A percentile compares a stretch with the other conserved stretches of the same genome.
Evolutionary conservation across 1,140 invertebrate genomes (phyloP).

Genomic region (Drosophila nasuta): DNA sequence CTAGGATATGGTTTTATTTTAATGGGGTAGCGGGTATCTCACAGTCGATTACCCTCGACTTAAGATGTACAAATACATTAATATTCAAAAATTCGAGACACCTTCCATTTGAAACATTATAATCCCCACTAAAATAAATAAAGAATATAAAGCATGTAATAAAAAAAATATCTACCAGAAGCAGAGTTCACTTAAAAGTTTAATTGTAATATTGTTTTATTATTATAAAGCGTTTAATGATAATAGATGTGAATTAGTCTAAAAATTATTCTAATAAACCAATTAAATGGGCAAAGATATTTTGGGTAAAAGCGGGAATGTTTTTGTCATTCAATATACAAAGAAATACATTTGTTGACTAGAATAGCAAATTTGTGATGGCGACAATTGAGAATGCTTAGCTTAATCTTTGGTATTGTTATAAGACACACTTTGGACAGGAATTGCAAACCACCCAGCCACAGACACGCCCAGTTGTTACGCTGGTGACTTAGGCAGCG

Average conservation of each 20-base stretch:
- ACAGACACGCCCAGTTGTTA: slow-evolving; percentile 18
- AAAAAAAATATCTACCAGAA: no score
- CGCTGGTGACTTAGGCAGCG: slow-evolving; percentile 46
- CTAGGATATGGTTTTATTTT: no score
- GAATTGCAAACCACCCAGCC: background rate
- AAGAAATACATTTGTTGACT: slow-evolving; percentile 7
- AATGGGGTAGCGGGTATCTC: no score
- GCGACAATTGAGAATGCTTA: slow-evolving; percentile 37
- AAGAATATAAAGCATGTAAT: no score
- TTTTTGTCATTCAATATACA: background rate
- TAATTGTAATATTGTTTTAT: no score
- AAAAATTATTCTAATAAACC: background rate
- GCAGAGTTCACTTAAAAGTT: no score
- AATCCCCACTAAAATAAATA: no score
- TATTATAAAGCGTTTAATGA: background rate
- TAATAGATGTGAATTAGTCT: slow-evolving; percentile 5
- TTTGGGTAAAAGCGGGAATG: slow-evolving; percentile 8
- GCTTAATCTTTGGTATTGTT: slow-evolving; percentile 64
- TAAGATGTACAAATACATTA: no score
- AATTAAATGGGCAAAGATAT: background rate
- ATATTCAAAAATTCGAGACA: no score
- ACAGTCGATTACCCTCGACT: no score
- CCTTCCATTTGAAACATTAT: no score
- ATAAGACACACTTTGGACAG: slow-evolving; percentile 62
- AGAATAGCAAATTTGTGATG: background rate